Evolutionary conservation across 2,113 vertebrate species (phyloP).

Genomic region (Oostethus manadensis): DNA sequence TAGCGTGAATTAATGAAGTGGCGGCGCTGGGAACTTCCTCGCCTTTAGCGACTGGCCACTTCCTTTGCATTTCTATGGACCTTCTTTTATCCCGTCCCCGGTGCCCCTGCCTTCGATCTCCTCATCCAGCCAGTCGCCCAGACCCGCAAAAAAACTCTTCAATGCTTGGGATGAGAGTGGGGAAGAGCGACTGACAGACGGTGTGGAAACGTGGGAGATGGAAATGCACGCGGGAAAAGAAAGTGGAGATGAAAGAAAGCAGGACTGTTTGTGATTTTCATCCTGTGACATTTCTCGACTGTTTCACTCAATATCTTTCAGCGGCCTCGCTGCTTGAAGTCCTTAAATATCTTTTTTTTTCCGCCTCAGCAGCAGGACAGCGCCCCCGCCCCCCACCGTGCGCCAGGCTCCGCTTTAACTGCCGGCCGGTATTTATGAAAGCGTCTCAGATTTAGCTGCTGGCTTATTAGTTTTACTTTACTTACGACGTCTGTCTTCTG

Average conservation of each 20-base stretch:
- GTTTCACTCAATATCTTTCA: not conserved
- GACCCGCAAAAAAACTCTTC: slow-evolving; percentile 60
- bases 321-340: not conserved
- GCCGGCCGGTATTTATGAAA: slow-evolving; percentile 52
- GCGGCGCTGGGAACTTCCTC: slow-evolving; percentile 72
- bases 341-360: slow-evolving; percentile 19
- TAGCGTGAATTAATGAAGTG: slow-evolving; percentile 77
- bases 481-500: slow-evolving; percentile 41
- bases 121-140: slow-evolving; percentile 19
- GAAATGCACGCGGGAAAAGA: slow-evolving; percentile 45
- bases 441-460: slow-evolving; percentile 31
- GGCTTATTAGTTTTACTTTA: slow-evolving; percentile 51
- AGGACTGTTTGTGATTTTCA: slow-evolving; percentile 36
- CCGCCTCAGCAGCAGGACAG: slow-evolving; percentile 23
- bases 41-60: slow-evolving; percentile 57
- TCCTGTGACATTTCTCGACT: not conserved
- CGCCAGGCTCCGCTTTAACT: slow-evolving; percentile 49
- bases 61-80: slow-evolving; percentile 73
- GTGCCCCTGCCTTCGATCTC: slow-evolving; percentile 21
- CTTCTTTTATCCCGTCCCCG: slow-evolving; percentile 69
- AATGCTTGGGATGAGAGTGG: slow-evolving; percentile 69
- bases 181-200: slow-evolving; percentile 68
- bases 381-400: slow-evolving; percentile 46
- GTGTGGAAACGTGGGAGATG: slow-evolving; percentile 42
- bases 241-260: slow-evolving; percentile 53